Evolutionary conservation across 2,113 vertebrate species (phyloP).

Genomic region (Tauraco erythrolophus): DNA sequence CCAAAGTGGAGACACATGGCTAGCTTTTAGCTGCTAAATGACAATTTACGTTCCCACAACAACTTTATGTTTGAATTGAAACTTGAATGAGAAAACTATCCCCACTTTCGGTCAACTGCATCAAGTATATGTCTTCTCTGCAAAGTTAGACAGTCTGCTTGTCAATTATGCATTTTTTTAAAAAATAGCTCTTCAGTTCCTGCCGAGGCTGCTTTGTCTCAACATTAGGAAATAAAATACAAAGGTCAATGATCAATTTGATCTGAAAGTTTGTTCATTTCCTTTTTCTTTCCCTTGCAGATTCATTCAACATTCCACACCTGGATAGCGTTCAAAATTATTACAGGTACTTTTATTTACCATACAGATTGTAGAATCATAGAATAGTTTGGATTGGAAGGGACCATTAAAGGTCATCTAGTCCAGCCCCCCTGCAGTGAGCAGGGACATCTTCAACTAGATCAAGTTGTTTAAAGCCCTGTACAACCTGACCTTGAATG

Average conservation of each 20-base stretch:
- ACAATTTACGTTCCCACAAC: not conserved
- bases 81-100: not conserved
- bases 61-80: not conserved
- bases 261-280: not conserved
- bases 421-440: too few relatives aligned
- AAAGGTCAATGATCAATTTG: not conserved
- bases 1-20: not conserved
- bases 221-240: not conserved
- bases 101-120: not conserved
- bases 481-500: too few relatives aligned
- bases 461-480: too few relatives aligned
- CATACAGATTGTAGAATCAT: not conserved
- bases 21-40: not conserved
- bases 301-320: conserved; percentile 93
- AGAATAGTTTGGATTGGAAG: too few relatives aligned
- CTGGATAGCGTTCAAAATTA: conserved; percentile 91
- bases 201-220: not conserved
- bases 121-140: not conserved
- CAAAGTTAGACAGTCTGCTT: not conserved
- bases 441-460: too few relatives aligned
- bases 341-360: conserved; percentile 86
- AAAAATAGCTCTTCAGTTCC: not conserved
- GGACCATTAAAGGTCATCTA: too few relatives aligned
- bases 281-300: conserved; percentile 75
- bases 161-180: not conserved